These are phyloP conservation scores for Paradisaea rubra DNA, from an alignment of 2,113 vertebrate species.

Conservation along the genomic window DNA sequence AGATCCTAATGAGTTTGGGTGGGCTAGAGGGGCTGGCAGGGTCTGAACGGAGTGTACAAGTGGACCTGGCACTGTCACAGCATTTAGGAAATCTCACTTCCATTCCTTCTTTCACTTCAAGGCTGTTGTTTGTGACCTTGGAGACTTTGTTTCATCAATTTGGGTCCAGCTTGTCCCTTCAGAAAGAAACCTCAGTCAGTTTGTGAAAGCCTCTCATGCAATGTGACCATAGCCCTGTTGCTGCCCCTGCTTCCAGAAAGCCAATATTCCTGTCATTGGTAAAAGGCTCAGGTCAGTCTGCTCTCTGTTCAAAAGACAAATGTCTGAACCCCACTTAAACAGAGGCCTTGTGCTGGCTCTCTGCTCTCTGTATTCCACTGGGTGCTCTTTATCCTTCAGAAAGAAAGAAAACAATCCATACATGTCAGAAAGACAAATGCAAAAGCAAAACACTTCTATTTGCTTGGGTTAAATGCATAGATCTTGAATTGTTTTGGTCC, in stretches of 20 bases:
- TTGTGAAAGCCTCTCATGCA: background rate
- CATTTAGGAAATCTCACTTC: background rate
- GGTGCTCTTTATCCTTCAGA: background rate
- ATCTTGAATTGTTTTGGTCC: slow-evolving; percentile 38
- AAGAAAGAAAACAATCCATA: slow-evolving; percentile 17
- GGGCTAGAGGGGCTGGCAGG: background rate
- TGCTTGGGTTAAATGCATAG: background rate
- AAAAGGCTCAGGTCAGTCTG: background rate
- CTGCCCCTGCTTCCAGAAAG: background rate
- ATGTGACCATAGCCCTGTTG: background rate
- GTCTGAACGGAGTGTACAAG: background rate
- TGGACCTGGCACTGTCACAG: background rate
- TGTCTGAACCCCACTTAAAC: background rate
- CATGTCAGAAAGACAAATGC: slow-evolving; percentile 23
- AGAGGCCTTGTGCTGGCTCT: background rate
- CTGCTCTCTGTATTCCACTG: background rate
- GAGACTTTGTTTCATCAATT: background rate
- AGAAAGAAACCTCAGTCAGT: background rate
- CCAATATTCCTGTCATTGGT: background rate
- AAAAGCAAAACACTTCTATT: background rate
- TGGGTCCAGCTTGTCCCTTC: background rate
- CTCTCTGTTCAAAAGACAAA: background rate
- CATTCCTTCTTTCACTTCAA: background rate
- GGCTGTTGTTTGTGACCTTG: background rate
- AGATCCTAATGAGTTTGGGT: background rate